phyloP scores from a whole-genome alignment of 2,797 vertebrate species.

The Clarias laeviceps region DNA sequence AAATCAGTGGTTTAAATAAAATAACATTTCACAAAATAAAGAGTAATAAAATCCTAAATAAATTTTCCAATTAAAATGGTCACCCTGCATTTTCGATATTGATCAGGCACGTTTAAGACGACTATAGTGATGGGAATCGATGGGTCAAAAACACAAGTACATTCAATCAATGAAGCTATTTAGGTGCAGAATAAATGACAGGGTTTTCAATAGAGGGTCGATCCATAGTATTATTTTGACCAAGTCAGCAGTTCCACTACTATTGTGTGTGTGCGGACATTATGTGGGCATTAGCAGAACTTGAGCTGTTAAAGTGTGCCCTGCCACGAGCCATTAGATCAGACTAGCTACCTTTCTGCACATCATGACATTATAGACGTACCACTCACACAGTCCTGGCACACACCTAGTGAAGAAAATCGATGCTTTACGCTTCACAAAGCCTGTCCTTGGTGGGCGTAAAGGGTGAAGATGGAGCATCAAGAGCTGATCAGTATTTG shows the following conservation, averaged over 20 bases:
- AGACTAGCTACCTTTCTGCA: conserved; percentile 46
- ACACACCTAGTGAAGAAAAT: conserved; percentile 62
- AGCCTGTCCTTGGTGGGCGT: conserved; percentile 69
- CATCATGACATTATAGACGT: conserved; percentile 31
- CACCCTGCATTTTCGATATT: not conserved
- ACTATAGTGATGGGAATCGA: not conserved
- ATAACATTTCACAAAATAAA: not conserved
- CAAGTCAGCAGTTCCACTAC: conserved; percentile 14
- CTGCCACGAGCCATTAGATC: conserved; percentile 39
- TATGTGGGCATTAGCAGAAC: conserved; percentile 27
- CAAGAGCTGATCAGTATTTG: conserved; percentile 68
- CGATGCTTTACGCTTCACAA: conserved; percentile 66
- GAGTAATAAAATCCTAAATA: not conserved
- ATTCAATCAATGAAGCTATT: conserved; percentile 29
- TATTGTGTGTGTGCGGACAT: conserved; percentile 17
- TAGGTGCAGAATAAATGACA: not conserved
- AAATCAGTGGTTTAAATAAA: not conserved
- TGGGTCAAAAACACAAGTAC: not conserved
- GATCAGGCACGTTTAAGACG: not conserved
- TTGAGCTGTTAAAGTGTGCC: conserved; percentile 30
- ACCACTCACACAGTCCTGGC: conserved; percentile 1
- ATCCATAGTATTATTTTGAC: not conserved
- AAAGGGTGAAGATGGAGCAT: conserved; percentile 69
- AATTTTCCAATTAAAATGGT: not conserved
- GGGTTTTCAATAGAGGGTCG: not conserved